phyloP scores from a whole-genome alignment of 2,113 vertebrate species.

The Hippocampus abdominalis region DNA sequence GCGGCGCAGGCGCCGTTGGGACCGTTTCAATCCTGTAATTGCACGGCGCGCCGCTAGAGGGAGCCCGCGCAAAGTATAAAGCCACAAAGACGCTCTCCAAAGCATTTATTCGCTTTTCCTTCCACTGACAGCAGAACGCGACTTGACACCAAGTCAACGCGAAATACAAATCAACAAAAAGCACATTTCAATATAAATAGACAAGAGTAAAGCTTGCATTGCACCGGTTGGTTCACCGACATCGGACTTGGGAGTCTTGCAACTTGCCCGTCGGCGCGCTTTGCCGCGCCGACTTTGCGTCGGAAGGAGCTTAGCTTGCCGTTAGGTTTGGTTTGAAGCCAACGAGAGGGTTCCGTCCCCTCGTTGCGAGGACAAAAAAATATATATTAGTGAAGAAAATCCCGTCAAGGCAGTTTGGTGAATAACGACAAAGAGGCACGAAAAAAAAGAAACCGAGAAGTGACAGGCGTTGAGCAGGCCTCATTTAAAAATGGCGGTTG shows the following conservation, averaged over 20 bases:
- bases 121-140: not conserved
- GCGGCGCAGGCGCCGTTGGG: too few species aligned
- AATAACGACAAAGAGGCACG: not conserved
- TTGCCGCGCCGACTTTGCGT: not conserved
- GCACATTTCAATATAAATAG: not conserved
- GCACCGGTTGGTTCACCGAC: not conserved
- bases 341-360: too few species aligned
- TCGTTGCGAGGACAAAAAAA: not conserved
- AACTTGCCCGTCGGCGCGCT: not conserved
- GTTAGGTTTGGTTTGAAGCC: not conserved
- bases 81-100: not conserved
- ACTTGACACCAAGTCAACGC: not conserved
- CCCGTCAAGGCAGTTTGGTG: not conserved
- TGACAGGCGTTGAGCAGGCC: not conserved
- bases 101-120: not conserved
- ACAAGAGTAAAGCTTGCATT: not conserved
- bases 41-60: not conserved
- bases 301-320: not conserved
- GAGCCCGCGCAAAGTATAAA: not conserved
- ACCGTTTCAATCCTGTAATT: not conserved
- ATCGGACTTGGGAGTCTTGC: not conserved
- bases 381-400: not conserved
- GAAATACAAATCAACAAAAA: not conserved
- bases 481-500: not conserved
- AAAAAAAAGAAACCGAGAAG: not conserved